Base-by-base conservation (phyloP, 2,797 vertebrate species). In the Lutjanus argentimaculatus region DNA sequence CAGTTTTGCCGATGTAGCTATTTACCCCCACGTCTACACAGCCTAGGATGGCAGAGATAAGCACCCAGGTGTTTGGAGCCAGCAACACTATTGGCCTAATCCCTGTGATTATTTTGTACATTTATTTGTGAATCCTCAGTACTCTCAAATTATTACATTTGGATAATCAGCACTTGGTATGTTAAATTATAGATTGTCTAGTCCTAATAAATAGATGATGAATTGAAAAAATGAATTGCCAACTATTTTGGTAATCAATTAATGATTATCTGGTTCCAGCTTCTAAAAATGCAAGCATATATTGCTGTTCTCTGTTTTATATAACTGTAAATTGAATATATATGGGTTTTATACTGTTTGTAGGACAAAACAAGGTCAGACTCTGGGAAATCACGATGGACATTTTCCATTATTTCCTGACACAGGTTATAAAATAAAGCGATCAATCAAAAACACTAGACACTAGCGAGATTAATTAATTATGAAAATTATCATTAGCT, bases 401-500 rank as follows among this genome's bases (percentile, higher is more conserved):
- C 40, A 55, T 59, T 36, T 67, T 43, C 4, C 21, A 57, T 69
- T 67, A 49, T 42, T 71, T 75, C 49, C 12, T 49, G 8, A 43
- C 52, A 58, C 2, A 67, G 8, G 61, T 52, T 57, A 53, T 57
- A 64, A 58, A 42, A 61, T 66, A 17, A 68, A 43, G 13, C 1
- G 16, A 53, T 67, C 25, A 67, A 42, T 58, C 13, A 0, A 36
- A 58, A 58, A 58, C 42, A 52, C 7, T 65, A n/a, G 42, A 43
- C n/a, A n/a, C n/a, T n/a, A 1, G 4, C 1, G 2, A 64, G 8
- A 53, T 64, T 51, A 36, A 67, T 61, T 7, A 56, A n/a, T 36
- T 55, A 46, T 62, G 7, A 21, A 72, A 61, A 66, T 36, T 56
- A 61, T 58, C 16, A 64, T 70, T 16, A 51, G 21, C 19, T 75